Base-by-base conservation (phyloP, 2,797 vertebrate species). In the Sphenopsis melanotis region DNA sequence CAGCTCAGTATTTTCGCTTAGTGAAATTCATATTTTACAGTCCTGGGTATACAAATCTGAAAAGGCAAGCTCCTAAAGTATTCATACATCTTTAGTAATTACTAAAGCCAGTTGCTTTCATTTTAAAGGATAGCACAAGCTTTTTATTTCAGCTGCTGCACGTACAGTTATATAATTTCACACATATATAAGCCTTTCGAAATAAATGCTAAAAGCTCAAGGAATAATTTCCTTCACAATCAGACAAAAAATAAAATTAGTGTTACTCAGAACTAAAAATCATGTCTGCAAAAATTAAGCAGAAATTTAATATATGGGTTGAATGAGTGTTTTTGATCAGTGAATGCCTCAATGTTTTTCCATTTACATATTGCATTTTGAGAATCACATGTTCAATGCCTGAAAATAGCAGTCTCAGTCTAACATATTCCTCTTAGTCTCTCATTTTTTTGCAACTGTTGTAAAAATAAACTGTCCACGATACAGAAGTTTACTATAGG, bases 231-330 rank as follows among this genome's bases (percentile, higher is more conserved):
- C 74, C 59, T 96, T 95, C 92, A 52, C 90, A 96, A 91, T 84
- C 93, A 96, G 86, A 95, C 81, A 29, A 74, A 75, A 87, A 75
- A 46, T 87, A 82, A 61, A 61, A 70, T 23, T 49, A 91, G 34
- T 79, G 55, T 87, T 89, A 88, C 75, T 95, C 17, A 23, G 86
- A 95, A 94, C 72, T 87, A 88, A 97, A 96, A 97, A 90, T 42
- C 64, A 65, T 8, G 36, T 90, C 89, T 89, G n/a, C 83, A 70
- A 94, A 93, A 95, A 94, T 29, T 7, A 77, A 95, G n/a, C 57
- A 94, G 83, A 96, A 97, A 97, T 96, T 96, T 97, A 96, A 95
- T 87, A 83, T 68, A 88, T 83, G 90, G 60, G 68, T 80, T 91
- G 89, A 96, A 91, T 91, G 87, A 91, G 79, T 71, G 59, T 24